Evolutionary conservation across 2,888 invertebrate genomes (phyloP).

Genomic region (Caenorhabditis drosophilae): DNA sequence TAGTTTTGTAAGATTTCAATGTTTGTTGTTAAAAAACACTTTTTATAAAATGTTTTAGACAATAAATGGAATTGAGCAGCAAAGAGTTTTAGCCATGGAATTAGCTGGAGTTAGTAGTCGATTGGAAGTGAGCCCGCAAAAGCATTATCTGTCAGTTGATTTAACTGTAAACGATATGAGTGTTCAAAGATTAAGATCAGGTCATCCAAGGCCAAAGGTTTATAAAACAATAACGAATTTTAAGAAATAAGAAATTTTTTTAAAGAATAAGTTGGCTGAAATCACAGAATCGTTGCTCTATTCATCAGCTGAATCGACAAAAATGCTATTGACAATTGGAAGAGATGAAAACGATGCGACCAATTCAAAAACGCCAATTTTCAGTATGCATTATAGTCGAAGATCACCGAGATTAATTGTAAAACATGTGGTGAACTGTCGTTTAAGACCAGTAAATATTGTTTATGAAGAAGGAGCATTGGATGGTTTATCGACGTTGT

Average conservation of each 20-base stretch:
- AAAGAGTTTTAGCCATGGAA: slow-evolving; percentile 60
- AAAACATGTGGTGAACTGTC: slow-evolving; percentile 59
- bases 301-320: slow-evolving; percentile 43
- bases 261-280: slow-evolving; percentile 22
- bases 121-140: slow-evolving; percentile 62
- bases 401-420: slow-evolving; percentile 56
- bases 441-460: slow-evolving; percentile 61
- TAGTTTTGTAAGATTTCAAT: slow-evolving; percentile 35
- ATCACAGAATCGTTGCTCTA: slow-evolving; percentile 40
- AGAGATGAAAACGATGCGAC: slow-evolving; percentile 26
- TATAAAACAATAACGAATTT: not conserved
- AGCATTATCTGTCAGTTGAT: slow-evolving; percentile 57
- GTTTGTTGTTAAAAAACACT: not conserved
- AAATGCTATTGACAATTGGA: slow-evolving; percentile 51
- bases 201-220: slow-evolving; percentile 21
- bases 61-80: slow-evolving; percentile 39
- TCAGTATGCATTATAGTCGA: slow-evolving; percentile 60
- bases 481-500: slow-evolving; percentile 43
- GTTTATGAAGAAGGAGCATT: slow-evolving; percentile 62
- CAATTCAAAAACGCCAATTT: slow-evolving; percentile 26
- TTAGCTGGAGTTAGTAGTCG: slow-evolving; percentile 54
- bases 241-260: not conserved
- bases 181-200: slow-evolving; percentile 57
- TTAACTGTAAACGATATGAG: slow-evolving; percentile 63
- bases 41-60: slow-evolving; percentile 4